Evolutionary conservation across 2,797 vertebrate species (phyloP), one percentile per base, ranked within the genome.

Genomic region (Masticophis lateralis): DNA sequence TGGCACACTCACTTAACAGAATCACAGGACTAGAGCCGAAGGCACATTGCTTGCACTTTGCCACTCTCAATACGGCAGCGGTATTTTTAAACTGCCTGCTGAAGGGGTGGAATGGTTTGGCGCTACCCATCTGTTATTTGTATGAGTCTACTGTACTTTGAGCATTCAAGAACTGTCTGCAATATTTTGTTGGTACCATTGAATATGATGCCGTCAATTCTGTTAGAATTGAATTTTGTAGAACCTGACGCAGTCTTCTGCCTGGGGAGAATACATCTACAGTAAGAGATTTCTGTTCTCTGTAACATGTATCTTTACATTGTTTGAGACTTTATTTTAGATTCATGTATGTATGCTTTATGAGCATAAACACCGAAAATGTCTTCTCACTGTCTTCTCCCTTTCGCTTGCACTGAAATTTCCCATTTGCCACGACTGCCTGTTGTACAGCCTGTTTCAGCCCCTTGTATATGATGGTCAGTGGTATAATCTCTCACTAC

Each of bases 231-330:
- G 98, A 97, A 97, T 98, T 98, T 99, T 98, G 97, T 98, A 98
- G 97, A 97, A 97, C 97, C 97, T 98, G 98, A 97, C 96, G 98
- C 98, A 98, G 94, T 98, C 97, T 98, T 98, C 98, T 99, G 98
- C 98, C 97, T 97, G 97, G 97, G 96, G 97, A 96, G 98, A 97
- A 98, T 97, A 97, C 96, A 98, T 98, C 97, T 97, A 97, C 97
- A 96, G 97, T 98, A 98, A 98, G 98, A 98, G 98, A 98, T 98
- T 98, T 98, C 97, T 98, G 98, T 98, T 98, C 98, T 99, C 98
- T 98, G 98, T 98, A 97, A 97, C 95, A 97, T 97, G 96, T 98
- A 97, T 97, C 96, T 97, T 97, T 96, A 98, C 96, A 97, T 97
- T 96, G 96, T 93, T 89, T 86, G 69, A 93, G 43, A 91, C 11